Evolutionary conservation across 2,113 vertebrate species (phyloP), one percentile per base, ranked within the genome.

Genomic region (Melanocharis versteri): DNA sequence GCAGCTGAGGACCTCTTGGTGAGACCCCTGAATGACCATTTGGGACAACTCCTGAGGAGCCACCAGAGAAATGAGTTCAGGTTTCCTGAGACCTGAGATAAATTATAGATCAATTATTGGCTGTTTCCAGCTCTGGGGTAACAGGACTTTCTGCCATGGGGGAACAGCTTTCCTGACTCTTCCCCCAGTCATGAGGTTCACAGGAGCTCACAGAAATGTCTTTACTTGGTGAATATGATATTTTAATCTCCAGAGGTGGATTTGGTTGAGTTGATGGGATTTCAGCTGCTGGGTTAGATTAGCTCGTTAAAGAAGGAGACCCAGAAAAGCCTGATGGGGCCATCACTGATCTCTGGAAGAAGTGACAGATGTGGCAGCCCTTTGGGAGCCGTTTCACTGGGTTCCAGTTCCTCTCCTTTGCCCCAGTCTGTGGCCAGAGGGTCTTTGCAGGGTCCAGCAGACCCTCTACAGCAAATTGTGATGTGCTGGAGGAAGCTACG

Each of bases 251-350:
- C 54, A 84, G 73, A 62, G 69, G 54, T 87, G 47, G 78, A 71
- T 57, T 89, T 82, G 84, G 61, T 94, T 48, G 65, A 65, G 66
- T 76, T 85, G 78, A 77, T 73, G 93, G 82, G 84, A 86, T 93
- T 95, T 91, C 35, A 83, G 75, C 53, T 69, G 40, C 60, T 64
- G 61, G 45, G 19, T 91, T 91, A 61, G 70, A 85, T 91, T 70
- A 88, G 89, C 50, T 95, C 0, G 0, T 94, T 95, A 53, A 83
- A 85, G 61, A 31, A 91, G 40, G 68, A 91, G 70, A 61, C 51
- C 56, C 18, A 51, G 53, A 23, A 68, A 50, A 87, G 72, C 60
- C 57, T 39, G 61, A 10, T 5, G 1, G 18, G 30, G 28, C 60
- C 48, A 26, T 10, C 2, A 2, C 47, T 64, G 77, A n/a, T 15